phyloP scores from a whole-genome alignment of 1,140 invertebrate genomes.

The Araneus ventricosus region DNA sequence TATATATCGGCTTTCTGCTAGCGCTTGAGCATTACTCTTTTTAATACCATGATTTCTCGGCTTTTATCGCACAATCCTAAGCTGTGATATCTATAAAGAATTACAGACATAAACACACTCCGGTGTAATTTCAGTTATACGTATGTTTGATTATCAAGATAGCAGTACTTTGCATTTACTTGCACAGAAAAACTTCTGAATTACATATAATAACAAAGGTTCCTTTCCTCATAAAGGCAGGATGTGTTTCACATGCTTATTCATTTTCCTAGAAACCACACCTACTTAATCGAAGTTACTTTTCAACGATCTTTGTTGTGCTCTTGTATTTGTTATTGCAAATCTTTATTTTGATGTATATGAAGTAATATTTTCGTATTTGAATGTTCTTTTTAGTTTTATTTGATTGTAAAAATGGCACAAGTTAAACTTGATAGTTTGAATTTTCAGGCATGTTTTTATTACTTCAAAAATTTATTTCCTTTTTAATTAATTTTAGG shows the following conservation, averaged over 20 bases:
- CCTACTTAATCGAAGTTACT: constrained; percentile 49
- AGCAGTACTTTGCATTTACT: not conserved
- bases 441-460: not conserved
- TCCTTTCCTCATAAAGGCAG: not conserved
- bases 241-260: constrained; percentile 20
- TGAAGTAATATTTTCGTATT: not conserved
- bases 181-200: not conserved
- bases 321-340: not conserved
- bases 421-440: not conserved
- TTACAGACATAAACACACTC: not conserved
- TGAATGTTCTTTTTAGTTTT: not conserved
- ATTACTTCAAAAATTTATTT: not conserved
- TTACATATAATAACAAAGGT: not conserved
- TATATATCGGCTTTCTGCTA: not conserved
- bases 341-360: not conserved
- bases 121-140: not conserved
- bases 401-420: not conserved
- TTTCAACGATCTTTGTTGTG: constrained; percentile 13
- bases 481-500: constrained; percentile 37
- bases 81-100: not conserved
- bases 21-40: not conserved
- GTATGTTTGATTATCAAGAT: not conserved
- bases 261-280: constrained; percentile 60
- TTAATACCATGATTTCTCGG: not conserved
- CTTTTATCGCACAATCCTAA: not conserved